These are phyloP conservation scores for Isaurus tuberculatus DNA, from an alignment of 92 coral and sea anemone genomes.

Conservation along the genomic window DNA sequence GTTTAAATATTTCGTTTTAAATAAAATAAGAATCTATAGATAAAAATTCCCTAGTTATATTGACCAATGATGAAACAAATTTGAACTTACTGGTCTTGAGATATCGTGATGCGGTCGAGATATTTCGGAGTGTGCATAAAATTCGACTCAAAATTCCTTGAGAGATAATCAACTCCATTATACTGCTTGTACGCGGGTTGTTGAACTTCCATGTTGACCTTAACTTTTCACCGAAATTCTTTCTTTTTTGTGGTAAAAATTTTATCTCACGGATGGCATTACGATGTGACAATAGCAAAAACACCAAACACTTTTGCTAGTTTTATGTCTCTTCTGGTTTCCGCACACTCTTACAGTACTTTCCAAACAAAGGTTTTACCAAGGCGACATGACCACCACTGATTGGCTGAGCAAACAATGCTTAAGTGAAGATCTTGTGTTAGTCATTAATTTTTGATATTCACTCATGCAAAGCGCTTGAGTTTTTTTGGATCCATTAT, in stretches of 20 bases:
- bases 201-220: conserved; percentile 76
- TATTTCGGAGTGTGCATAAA: conserved; percentile 83
- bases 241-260: background rate
- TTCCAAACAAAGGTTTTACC: conserved; percentile 68
- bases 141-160: conserved; percentile 91
- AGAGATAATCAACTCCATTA: conserved; percentile 86
- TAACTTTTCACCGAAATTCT: background rate
- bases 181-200: conserved; percentile 67
- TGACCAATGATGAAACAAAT: background rate
- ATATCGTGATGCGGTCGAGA: conserved; percentile 84
- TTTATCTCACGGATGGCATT: background rate
- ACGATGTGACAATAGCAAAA: background rate
- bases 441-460: conserved; percentile 26
- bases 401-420: conserved; percentile 73
- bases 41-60: background rate
- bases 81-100: conserved; percentile 74
- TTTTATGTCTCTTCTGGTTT: background rate
- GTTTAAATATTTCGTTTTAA: background rate
- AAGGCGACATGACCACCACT: conserved; percentile 60
- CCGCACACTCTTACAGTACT: conserved; percentile 18
- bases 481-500: conserved; percentile 1
- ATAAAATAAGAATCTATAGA: background rate
- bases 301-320: background rate
- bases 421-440: conserved; percentile 6
- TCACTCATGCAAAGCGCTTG: conserved; percentile 16